phyloP scores from a whole-genome alignment of 2,113 vertebrate species.

The Hipposideros armiger region DNA sequence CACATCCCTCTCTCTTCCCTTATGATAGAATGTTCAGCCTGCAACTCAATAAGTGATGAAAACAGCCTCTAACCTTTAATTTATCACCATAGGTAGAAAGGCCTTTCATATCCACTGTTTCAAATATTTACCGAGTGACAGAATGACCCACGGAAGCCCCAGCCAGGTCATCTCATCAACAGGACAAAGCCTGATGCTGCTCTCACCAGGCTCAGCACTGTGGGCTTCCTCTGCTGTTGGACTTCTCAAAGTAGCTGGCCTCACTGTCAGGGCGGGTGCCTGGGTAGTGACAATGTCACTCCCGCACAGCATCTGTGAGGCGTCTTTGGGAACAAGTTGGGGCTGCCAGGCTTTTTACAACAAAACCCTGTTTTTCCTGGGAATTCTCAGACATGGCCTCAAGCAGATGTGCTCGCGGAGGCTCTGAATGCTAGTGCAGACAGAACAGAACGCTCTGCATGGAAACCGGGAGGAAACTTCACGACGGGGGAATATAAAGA shows the following conservation, averaged over 20 bases:
- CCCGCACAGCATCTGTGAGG: not conserved
- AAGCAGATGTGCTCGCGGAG: slow-evolving; percentile 54
- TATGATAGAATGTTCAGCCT: not conserved
- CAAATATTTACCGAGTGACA: not conserved
- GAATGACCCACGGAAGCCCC: not conserved
- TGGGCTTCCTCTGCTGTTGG: not conserved
- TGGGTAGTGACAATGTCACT: not conserved
- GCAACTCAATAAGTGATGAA: not conserved
- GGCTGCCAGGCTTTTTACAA: not conserved
- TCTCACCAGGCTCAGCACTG: not conserved
- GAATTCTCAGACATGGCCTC: not conserved
- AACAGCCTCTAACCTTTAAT: not conserved
- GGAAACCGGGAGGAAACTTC: slow-evolving; percentile 69
- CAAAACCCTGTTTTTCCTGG: not conserved
- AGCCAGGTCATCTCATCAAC: not conserved
- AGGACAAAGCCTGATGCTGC: not conserved
- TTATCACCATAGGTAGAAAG: not conserved
- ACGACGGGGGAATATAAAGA: slow-evolving; percentile 76
- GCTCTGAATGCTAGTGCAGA: slow-evolving; percentile 37
- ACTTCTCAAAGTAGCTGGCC: not conserved
- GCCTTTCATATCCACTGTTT: not conserved
- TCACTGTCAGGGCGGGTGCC: not conserved
- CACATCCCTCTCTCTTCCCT: not conserved
- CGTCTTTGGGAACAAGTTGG: not conserved
- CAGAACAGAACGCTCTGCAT: not conserved